These are phyloP conservation scores for Hydriomena furcata DNA, from an alignment of 2,888 invertebrate species.

Conservation along the genomic window DNA sequence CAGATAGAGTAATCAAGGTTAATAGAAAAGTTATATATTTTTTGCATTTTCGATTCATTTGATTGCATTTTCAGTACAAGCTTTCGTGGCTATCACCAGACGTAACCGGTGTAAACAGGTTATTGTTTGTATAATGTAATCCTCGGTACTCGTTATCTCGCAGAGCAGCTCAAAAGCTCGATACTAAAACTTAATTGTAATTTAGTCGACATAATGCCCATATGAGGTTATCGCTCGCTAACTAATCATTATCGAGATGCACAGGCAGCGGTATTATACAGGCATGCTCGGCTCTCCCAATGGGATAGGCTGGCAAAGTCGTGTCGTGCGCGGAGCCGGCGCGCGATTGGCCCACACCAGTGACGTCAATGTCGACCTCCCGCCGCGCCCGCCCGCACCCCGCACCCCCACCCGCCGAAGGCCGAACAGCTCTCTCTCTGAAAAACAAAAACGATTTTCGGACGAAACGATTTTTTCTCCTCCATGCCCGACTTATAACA, in stretches of 20 bases:
- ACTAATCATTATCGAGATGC: conserved; percentile 47
- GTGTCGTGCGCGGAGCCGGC: conserved; percentile 55
- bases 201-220: conserved; percentile 20
- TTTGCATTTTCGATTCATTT: no score
- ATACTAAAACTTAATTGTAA: conserved; percentile 20
- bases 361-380: conserved; percentile 82
- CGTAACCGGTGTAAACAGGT: not conserved
- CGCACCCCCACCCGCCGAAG: conserved; percentile 59
- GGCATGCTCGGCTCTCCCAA: conserved; percentile 47
- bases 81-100: not conserved
- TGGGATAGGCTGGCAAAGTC: conserved; percentile 65
- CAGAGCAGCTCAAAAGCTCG: conserved; percentile 10
- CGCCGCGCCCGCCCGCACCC: conserved; percentile 51
- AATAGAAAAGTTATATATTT: no score
- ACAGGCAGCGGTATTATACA: conserved; percentile 45
- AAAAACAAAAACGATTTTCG: conserved; percentile 79
- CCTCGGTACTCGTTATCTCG: conserved; percentile 1
- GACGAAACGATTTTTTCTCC: conserved; percentile 52
- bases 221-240: conserved; percentile 38
- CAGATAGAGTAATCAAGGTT: no score
- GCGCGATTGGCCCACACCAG: conserved; percentile 67
- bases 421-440: conserved; percentile 64
- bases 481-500: conserved; percentile 33
- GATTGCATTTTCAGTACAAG: no score
- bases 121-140: not conserved